These are phyloP conservation scores for Sapayoa aenigma DNA, from an alignment of 2,113 vertebrate genomes.

Conservation along the genomic window DNA sequence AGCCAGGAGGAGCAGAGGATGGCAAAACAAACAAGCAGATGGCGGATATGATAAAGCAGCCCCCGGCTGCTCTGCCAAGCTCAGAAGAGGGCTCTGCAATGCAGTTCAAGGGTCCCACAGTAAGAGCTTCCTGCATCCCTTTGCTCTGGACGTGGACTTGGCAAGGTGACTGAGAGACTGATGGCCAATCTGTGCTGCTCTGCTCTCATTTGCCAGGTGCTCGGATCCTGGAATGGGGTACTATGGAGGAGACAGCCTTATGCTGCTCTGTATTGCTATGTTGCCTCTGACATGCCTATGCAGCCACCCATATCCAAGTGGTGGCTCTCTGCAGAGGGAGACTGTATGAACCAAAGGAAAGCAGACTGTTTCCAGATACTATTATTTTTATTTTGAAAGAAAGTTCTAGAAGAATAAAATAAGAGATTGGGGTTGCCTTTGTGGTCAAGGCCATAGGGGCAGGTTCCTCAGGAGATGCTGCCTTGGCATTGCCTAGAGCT, in stretches of 20 bases:
- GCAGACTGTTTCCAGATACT: neutral
- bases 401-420: neutral
- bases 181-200: neutral
- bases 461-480: neutral
- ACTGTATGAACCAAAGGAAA: neutral
- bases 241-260: neutral
- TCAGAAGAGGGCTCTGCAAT: neutral
- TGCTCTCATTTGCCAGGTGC: neutral
- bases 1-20: constrained; percentile 44
- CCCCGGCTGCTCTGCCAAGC: neutral
- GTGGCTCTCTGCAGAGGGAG: neutral
- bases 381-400: neutral
- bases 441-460: neutral
- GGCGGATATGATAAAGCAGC: constrained; percentile 11
- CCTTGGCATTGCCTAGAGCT: neutral
- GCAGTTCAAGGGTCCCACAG: constrained; percentile 25
- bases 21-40: constrained; percentile 48
- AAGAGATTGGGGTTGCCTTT: neutral
- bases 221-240: neutral
- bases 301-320: neutral
- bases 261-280: neutral
- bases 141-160: neutral
- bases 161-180: neutral
- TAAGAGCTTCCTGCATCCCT: constrained; percentile 5
- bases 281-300: neutral